Evolutionary conservation across 2,797 vertebrate genomes (phyloP).

Genomic region (Artibeus jamaicensis): DNA sequence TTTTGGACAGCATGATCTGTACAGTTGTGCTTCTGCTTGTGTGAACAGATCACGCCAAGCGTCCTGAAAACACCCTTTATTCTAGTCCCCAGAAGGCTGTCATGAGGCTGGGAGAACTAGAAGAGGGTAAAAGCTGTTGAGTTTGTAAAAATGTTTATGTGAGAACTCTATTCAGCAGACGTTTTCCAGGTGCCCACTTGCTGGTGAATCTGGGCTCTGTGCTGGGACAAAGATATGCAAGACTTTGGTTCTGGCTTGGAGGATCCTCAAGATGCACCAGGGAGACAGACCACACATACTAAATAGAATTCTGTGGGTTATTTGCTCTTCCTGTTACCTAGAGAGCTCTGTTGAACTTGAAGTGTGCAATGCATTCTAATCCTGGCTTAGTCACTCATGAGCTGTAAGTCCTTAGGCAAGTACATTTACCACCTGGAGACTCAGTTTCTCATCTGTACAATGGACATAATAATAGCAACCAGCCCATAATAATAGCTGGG

Average conservation of each 20-base stretch:
- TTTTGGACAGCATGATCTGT: not conserved
- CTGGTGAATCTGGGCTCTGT: not conserved
- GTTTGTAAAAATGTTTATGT: not conserved
- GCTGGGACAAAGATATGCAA: not conserved
- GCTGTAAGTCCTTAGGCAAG: not conserved
- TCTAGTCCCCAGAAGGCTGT: not conserved
- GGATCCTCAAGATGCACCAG: not conserved
- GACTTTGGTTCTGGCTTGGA: not conserved
- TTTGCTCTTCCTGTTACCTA: not conserved
- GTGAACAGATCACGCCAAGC: not conserved
- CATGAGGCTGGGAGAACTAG: not conserved
- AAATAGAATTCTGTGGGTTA: not conserved
- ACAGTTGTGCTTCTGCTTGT: not conserved
- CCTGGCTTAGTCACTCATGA: not conserved
- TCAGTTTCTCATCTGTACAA: not conserved
- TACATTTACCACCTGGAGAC: not conserved
- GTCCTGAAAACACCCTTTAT: slow-evolving; percentile 23
- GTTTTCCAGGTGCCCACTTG: not conserved
- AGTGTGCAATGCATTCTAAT: not conserved
- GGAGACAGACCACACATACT: not conserved
- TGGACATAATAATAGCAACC: not conserved
- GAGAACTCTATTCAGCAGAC: not conserved
- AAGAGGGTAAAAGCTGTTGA: not conserved
- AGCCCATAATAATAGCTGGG: too few species aligned
- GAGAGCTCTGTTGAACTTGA: not conserved